Conservation (phyloP, 2,113 vertebrate species). For the Microcebus murinus region DNA sequence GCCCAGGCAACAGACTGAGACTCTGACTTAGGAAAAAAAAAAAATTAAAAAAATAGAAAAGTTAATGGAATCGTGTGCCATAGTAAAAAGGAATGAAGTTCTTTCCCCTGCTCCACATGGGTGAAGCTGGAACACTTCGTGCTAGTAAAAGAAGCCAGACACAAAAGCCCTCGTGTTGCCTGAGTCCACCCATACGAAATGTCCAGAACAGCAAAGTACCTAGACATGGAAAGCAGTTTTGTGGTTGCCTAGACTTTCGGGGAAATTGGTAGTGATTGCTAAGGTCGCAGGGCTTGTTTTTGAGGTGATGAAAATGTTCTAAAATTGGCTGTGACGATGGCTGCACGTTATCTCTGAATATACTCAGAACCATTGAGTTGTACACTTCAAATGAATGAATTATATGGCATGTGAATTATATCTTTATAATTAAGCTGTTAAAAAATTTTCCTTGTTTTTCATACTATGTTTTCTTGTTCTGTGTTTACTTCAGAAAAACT, state of each 20-base stretch:
- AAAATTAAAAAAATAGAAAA: neutral
- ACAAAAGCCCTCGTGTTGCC: fast-evolving
- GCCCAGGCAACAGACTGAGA: too few species aligned
- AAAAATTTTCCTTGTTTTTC: neutral
- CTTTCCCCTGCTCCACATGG: fast-evolving
- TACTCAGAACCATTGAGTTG: neutral
- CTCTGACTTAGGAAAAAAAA: too few species aligned
- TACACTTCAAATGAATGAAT: neutral
- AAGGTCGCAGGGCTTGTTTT: neutral
- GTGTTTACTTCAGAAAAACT: neutral
- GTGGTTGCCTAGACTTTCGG: neutral
- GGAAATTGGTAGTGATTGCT: neutral
- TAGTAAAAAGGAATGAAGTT: neutral
- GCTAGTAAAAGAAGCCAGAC: neutral
- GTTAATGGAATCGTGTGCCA: neutral
- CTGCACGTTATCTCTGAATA: neutral
- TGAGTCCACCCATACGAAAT: fast-evolving
- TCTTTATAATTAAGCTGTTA: neutral
- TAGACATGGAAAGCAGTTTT: neutral
- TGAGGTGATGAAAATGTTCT: neutral
- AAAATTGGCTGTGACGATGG: neutral
- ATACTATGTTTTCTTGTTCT: neutral
- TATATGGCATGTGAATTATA: neutral
- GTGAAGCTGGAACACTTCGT: neutral
- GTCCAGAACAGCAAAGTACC: neutral